Conservation (phyloP, 2,113 vertebrate genomes). For the Trematocara unimaculatum region DNA sequence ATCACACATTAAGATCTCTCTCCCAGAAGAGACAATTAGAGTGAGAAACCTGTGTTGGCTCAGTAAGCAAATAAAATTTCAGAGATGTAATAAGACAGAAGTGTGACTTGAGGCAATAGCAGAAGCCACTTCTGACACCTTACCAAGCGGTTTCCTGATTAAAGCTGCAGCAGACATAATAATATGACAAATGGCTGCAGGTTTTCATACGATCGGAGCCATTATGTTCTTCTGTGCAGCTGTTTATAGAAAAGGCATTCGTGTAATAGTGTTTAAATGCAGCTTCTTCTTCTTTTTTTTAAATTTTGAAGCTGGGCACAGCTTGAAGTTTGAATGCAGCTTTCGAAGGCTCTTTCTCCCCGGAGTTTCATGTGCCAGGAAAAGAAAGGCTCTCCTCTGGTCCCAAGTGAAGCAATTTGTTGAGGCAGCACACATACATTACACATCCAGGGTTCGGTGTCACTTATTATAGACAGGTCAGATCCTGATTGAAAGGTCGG, state of each 20-base stretch:
- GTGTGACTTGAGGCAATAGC: slow-evolving; percentile 33
- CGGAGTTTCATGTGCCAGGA: slow-evolving; percentile 14
- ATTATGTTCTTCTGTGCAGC: slow-evolving; percentile 10
- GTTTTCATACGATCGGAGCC: neutral
- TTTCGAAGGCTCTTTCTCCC: neutral
- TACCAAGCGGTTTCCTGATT: slow-evolving; percentile 11
- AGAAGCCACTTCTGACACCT: slow-evolving; percentile 17
- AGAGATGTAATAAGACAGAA: slow-evolving; percentile 42
- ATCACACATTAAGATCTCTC: slow-evolving; percentile 7
- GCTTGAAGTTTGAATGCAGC: neutral
- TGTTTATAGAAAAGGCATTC: neutral
- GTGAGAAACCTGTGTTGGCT: slow-evolving; percentile 31
- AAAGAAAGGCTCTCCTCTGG: slow-evolving; percentile 5
- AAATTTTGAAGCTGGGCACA: neutral
- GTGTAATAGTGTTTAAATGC: neutral
- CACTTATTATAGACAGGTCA: slow-evolving; percentile 64
- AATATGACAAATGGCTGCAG: slow-evolving; percentile 19
- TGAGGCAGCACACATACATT: slow-evolving; percentile 67
- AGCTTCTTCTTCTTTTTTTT: neutral
- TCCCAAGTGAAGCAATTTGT: slow-evolving; percentile 72
- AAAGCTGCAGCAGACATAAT: slow-evolving; percentile 23
- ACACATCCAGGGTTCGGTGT: slow-evolving; percentile 39
- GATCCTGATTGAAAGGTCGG: slow-evolving; percentile 59
- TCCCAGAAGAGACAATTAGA: slow-evolving; percentile 68
- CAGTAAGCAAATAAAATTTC: slow-evolving; percentile 37